phyloP scores from a whole-genome alignment of 2,888 invertebrate genomes.

The Netelia fuscicornis region DNA sequence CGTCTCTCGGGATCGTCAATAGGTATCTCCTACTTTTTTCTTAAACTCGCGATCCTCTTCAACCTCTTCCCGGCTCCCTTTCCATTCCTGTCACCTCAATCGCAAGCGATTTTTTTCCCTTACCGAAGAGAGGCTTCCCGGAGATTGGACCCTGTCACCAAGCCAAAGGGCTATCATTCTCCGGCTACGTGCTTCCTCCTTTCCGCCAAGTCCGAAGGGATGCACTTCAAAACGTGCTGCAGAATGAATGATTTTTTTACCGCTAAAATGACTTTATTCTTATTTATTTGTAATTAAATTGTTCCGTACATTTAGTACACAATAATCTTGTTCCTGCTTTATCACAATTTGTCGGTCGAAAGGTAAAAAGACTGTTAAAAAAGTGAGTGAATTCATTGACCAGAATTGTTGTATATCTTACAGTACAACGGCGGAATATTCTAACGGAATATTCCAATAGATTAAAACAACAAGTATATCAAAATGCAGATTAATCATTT shows the following conservation, averaged over 20 bases:
- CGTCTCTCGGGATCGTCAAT: slow-evolving; percentile 51
- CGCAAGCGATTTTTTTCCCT: slow-evolving; percentile 21
- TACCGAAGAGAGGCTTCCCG: slow-evolving; percentile 66
- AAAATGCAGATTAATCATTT: too few species aligned
- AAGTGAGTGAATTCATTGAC: too few species aligned
- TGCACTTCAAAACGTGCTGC: neutral
- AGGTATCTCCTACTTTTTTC: slow-evolving; percentile 7
- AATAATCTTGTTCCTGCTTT: too few species aligned
- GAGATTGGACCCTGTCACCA: slow-evolving; percentile 78
- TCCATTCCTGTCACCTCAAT: neutral
- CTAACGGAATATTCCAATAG: too few species aligned
- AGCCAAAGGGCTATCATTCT: slow-evolving; percentile 77
- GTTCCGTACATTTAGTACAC: neutral
- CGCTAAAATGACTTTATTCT: neutral
- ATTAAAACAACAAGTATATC: too few species aligned
- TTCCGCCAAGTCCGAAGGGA: slow-evolving; percentile 3
- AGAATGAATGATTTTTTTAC: neutral
- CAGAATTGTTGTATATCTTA: too few species aligned
- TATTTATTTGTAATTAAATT: neutral
- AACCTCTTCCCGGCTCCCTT: neutral
- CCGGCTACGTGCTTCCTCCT: slow-evolving; percentile 67
- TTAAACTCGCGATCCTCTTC: slow-evolving; percentile 12
- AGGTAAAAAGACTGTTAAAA: too few species aligned
- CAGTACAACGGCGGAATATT: too few species aligned
- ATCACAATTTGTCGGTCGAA: too few species aligned